Percentiles rank a stretch among this genome's conserved stretches.
Conservation (phyloP, 2,797 vertebrate genomes). For the Sternotherus odoratus region DNA sequence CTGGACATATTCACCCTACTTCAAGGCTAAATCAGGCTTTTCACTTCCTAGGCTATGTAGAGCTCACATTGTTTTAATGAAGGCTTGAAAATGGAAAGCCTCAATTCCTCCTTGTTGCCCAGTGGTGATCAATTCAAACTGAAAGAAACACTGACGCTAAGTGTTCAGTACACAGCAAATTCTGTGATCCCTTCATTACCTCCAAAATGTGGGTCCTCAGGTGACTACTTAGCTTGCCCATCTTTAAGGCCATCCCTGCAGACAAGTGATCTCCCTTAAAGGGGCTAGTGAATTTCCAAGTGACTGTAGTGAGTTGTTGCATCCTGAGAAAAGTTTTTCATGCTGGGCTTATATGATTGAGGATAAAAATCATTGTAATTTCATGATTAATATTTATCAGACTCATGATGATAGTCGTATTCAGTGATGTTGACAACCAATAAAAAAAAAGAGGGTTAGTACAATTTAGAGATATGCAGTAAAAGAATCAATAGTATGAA, state of each 20-base stretch:
- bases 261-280: not conserved
- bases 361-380: not conserved
- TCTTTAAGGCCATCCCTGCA: not conserved
- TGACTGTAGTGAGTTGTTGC: not conserved
- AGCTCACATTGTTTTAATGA: not conserved
- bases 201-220: not conserved
- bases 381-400: conserved; percentile 31
- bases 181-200: not conserved
- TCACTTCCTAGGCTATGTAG: not conserved
- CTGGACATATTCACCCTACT: rapidly evolving
- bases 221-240: not conserved
- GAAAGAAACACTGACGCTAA: not conserved
- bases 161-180: rapidly evolving
- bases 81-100: not conserved
- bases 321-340: not conserved
- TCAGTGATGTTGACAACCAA: not conserved
- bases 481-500: not conserved
- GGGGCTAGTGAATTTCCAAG: not conserved
- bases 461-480: not conserved
- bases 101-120: not conserved
- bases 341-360: not conserved
- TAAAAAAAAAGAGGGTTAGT: rapidly evolving
- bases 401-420: not conserved
- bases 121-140: not conserved
- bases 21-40: not conserved